Conservation (phyloP, 2,888 invertebrate genomes). For the Cylindroiulus punctatus region DNA sequence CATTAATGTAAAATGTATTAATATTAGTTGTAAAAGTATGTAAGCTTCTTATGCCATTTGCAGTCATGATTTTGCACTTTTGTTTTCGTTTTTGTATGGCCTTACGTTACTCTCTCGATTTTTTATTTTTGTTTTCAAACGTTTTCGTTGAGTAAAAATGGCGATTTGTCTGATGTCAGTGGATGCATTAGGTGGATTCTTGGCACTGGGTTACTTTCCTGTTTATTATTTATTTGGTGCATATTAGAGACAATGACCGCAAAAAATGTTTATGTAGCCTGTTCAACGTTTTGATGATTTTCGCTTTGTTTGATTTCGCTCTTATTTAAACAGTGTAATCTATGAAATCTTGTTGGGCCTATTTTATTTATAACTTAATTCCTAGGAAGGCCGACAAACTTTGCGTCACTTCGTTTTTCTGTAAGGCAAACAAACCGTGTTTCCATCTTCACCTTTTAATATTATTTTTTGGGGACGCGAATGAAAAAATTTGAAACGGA, state of each 20-base stretch:
- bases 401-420: neutral
- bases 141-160: neutral
- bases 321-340: neutral
- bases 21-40: no score
- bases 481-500: conserved; percentile 33
- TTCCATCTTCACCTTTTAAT: conserved; percentile 33
- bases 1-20: no score
- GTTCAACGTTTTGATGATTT: conserved; percentile 4
- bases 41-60: no score
- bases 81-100: neutral
- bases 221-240: conserved; percentile 31
- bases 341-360: neutral
- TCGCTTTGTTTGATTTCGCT: neutral
- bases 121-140: neutral
- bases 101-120: neutral
- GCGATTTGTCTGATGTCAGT: neutral
- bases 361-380: neutral
- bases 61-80: no score
- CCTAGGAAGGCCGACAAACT: neutral
- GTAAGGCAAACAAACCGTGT: neutral
- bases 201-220: conserved; percentile 15
- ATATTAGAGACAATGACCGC: conserved; percentile 37
- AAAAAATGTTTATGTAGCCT: neutral
- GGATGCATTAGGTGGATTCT: neutral
- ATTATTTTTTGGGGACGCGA: neutral